Percentiles rank a stretch among this genome's conserved stretches.
Conservation (phyloP, 2,113 vertebrate genomes). For the rat (Rattus norvegicus) region GRCr8 NC_086020.1:192660001-192660500, state of each 20-base stretch:
- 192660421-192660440: neutral
- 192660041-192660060: too few relatives aligned
- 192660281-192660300: too few relatives aligned
- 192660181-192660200: neutral
- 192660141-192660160: neutral
- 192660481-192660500: neutral
- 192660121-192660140: neutral
- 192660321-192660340: neutral
- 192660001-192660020: too few relatives aligned
- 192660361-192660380: neutral
- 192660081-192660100: neutral
- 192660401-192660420: neutral
- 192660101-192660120: neutral
- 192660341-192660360: neutral
- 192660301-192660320: neutral
- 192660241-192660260: neutral
- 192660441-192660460: neutral
- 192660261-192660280: neutral
- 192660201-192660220: neutral
- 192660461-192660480: neutral
- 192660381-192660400: neutral
- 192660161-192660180: neutral
- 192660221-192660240: neutral
- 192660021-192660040: neutral
- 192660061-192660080: neutral